Conservation (phyloP, 2,113 vertebrate genomes). For the Herpailurus yagouaroundi region DNA sequence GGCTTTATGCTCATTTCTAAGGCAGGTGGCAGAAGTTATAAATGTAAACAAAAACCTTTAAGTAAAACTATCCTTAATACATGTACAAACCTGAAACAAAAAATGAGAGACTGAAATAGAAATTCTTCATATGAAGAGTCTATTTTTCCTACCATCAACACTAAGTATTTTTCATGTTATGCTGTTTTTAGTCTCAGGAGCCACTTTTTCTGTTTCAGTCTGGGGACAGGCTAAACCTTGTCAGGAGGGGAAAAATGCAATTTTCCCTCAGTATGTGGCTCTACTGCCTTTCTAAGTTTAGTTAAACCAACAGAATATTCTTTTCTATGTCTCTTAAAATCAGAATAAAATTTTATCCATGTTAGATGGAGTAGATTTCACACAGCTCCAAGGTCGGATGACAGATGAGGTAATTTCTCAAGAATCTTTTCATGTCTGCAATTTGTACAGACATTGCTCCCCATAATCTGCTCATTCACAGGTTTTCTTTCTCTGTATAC, state of each 20-base stretch:
- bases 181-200: not conserved
- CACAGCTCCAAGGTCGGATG: not conserved
- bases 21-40: constrained; percentile 24
- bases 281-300: not conserved
- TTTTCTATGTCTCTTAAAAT: not conserved
- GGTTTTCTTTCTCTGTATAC: not conserved
- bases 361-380: not conserved
- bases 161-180: not conserved
- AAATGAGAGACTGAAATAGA: constrained; percentile 34
- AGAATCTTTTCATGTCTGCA: not conserved
- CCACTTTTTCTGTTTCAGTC: not conserved
- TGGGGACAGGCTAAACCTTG: constrained; percentile 23
- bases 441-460: constrained; percentile 26
- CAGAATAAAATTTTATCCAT: not conserved
- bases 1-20: constrained; percentile 33
- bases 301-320: not conserved
- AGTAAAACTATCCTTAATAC: constrained; percentile 11
- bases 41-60: constrained; percentile 29
- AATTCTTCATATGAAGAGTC: not conserved
- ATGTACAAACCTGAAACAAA: not conserved
- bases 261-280: not conserved
- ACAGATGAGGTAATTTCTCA: constrained; percentile 28
- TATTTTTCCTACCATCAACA: not conserved
- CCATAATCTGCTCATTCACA: not conserved
- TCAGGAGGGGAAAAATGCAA: not conserved